A percentile compares a stretch with the other conserved stretches of the same genome.
These are phyloP conservation scores for Gryllus longicercus DNA, from an alignment of 2,888 invertebrate species.

Conservation along the genomic window DNA sequence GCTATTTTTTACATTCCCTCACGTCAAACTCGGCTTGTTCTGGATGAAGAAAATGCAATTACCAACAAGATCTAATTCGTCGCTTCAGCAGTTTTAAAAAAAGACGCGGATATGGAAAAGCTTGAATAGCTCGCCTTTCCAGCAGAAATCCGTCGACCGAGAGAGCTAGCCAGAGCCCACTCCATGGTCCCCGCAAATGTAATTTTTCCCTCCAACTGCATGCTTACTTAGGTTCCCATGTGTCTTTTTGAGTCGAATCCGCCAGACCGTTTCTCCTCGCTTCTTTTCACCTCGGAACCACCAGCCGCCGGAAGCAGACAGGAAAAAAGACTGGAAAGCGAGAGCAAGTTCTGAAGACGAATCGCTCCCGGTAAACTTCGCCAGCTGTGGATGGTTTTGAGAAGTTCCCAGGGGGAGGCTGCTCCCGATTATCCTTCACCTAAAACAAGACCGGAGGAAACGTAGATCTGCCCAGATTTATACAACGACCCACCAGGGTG, in stretches of 20 bases:
- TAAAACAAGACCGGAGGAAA: constrained; percentile 2
- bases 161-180: no score
- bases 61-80: no score
- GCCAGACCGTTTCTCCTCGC: not conserved
- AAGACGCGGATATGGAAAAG: no score
- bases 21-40: no score
- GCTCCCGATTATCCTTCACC: constrained; percentile 6
- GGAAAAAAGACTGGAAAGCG: not conserved
- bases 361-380: not conserved
- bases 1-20: no score
- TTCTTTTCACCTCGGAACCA: not conserved
- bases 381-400: not conserved
- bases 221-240: not conserved
- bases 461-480: not conserved
- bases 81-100: no score
- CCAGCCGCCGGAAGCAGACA: not conserved
- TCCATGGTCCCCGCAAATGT: no score
- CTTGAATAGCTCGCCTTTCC: no score
- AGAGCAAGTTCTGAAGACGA: not conserved
- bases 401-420: constrained; percentile 1
- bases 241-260: not conserved
- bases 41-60: no score
- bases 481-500: not conserved
- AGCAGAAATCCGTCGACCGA: no score
- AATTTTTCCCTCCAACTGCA: no score